Evolutionary conservation across 2,113 vertebrate species (phyloP).

Genomic region (Heterochromis multidens): DNA sequence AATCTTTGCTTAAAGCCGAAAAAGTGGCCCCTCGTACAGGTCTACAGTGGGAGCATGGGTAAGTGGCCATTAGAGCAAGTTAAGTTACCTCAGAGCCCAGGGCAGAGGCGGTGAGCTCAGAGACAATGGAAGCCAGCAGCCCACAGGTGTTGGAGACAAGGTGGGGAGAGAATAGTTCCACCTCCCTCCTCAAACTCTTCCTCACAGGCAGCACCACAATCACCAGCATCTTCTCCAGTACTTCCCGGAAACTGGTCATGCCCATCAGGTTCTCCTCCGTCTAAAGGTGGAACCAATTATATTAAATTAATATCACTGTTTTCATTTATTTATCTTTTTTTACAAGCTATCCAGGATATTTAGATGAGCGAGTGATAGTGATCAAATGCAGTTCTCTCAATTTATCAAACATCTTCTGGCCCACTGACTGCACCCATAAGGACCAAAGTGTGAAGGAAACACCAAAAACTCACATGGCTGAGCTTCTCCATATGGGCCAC

Average conservation of each 20-base stretch:
- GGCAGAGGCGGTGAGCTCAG: constrained; percentile 94
- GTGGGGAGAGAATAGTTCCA: constrained; percentile 95
- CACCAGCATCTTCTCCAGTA: constrained; percentile 97
- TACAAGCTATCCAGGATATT: background rate
- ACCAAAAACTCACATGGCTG: constrained; percentile 83
- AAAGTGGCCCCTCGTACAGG: background rate
- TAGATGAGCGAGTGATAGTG: background rate
- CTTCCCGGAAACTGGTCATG: constrained; percentile 96
- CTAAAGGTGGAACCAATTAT: constrained; percentile 57
- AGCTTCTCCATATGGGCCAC: constrained; percentile 98
- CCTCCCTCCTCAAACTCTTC: constrained; percentile 91
- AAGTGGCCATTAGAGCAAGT: too few relatives aligned
- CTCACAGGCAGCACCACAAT: constrained; percentile 96
- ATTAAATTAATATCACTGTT: background rate
- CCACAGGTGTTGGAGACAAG: constrained; percentile 97
- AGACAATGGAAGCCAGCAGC: constrained; percentile 93
- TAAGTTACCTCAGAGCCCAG: constrained; percentile 93
- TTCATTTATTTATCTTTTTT: background rate
- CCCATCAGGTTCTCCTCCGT: constrained; percentile 96
- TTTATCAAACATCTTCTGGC: background rate
- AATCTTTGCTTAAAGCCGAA: background rate
- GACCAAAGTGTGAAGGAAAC: background rate
- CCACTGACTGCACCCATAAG: background rate
- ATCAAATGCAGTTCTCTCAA: background rate
- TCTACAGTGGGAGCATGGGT: background rate